phyloP scores from a whole-genome alignment of 2,113 vertebrate genomes.

The Rhea pennata region DNA sequence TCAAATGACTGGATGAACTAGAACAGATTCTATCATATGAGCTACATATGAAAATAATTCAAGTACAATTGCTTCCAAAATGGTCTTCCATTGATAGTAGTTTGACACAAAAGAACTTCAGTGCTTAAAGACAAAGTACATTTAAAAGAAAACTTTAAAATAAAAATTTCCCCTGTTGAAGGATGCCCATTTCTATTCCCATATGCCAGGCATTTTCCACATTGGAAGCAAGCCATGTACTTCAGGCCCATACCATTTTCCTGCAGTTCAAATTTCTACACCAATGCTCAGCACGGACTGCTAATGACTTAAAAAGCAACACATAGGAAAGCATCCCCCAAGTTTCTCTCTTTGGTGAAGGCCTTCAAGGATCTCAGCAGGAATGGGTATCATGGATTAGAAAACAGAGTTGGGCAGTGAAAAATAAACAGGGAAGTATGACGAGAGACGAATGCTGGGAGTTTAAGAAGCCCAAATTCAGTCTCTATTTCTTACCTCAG shows the following conservation, averaged over 20 bases:
- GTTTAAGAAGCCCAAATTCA: neutral
- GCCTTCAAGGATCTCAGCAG: neutral
- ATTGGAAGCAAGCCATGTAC: fast-evolving
- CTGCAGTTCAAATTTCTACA: neutral
- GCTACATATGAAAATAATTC: neutral
- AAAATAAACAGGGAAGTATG: neutral
- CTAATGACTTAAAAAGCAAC: neutral
- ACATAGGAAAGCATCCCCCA: neutral
- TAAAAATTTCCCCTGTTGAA: neutral
- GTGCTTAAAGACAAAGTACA: neutral
- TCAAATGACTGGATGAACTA: neutral
- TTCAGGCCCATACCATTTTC: neutral
- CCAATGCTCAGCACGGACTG: neutral
- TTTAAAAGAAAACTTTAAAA: neutral
- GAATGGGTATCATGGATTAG: neutral
- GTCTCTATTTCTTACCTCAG: neutral
- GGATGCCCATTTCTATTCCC: neutral
- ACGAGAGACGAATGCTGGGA: neutral
- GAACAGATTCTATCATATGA: neutral
- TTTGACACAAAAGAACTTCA: neutral
- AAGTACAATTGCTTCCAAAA: neutral
- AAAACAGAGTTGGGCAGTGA: neutral
- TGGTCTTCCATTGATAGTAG: neutral
- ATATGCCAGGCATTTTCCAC: neutral
- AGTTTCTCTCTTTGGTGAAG: neutral